Conservation (phyloP, 2,888 invertebrate species). For the Mylabris sibirica region DNA sequence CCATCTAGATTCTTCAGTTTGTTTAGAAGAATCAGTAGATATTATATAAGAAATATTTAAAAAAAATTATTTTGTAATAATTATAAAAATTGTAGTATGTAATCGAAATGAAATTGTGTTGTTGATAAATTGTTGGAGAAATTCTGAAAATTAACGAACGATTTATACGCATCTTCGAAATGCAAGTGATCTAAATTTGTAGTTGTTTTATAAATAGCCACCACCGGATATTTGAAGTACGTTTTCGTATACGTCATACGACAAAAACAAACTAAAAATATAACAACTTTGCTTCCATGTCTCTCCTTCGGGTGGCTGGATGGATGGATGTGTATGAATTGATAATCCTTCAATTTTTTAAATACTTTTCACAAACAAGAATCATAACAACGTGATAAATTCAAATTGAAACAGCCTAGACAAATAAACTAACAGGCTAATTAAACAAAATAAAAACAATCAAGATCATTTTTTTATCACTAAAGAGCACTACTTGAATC, state of each 20-base stretch:
- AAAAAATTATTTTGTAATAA: neutral
- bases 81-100: neutral
- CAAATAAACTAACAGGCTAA: too few relatives aligned
- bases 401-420: too few relatives aligned
- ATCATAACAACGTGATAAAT: too few relatives aligned
- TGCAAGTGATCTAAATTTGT: slow-evolving; percentile 57
- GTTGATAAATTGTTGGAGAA: neutral
- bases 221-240: slow-evolving; percentile 58
- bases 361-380: too few relatives aligned
- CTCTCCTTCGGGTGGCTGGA: slow-evolving; percentile 19
- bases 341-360: neutral
- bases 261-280: slow-evolving; percentile 59
- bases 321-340: slow-evolving; percentile 16
- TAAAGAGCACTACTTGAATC: too few relatives aligned
- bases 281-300: slow-evolving; percentile 42
- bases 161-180: slow-evolving; percentile 33
- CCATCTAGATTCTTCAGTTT: neutral
- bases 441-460: too few relatives aligned
- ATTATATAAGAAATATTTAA: too few relatives aligned
- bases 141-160: neutral
- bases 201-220: slow-evolving; percentile 54
- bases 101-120: neutral
- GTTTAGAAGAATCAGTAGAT: neutral
- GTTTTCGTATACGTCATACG: slow-evolving; percentile 56
- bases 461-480: too few relatives aligned